Base-by-base conservation (phyloP, 1,140 invertebrate genomes). In the Drosophila kurseongensis region DNA sequence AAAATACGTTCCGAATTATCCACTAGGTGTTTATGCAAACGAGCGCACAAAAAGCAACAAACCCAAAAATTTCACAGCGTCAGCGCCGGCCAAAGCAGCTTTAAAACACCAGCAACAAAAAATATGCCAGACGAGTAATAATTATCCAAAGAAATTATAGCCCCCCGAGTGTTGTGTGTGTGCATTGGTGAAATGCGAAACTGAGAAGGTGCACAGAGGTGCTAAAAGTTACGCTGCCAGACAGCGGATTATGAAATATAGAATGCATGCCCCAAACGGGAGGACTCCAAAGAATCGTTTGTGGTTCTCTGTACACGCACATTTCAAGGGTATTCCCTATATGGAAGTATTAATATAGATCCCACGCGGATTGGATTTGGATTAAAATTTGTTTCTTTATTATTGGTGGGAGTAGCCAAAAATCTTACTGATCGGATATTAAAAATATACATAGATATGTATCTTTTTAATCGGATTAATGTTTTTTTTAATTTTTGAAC, bases 141-240 rank as follows among this genome's bases (percentile, higher is more conserved):
- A 82, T 68, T 82, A 78, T 79, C 75, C 75, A 77, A 88, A 82
- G 79, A 76, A 82, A 88, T 88, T 72, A 78, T 86, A 72, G 75
- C 65, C 50, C 51, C 42, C 47, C 44, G 44, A 38, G 59, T 32
- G 42, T 57, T 60, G 50, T 51, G 42, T 59, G 45, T 72, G 51
- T 41, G 54, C 59, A 48, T 50, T 54, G 63, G 48, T 78, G 82
- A 81, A 86, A 78, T 59, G 57, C 38, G 67, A 58, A 75, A 51
- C 40, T 35, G 65, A 38, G 45, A 67, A 63, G 65, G 58, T 36
- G 75, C 59, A 71, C 68, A 55, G 47, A 82, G 80, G 75, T 54
- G 79, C 67, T 58, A 77, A 78, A 75, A 79, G 50, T 84, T 82
- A 71, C 48, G 65, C 65, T 71, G 67, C 67, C 65, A 58, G 59